Evolutionary conservation across 2,113 vertebrate species (phyloP).

Genomic region (Amblyornis subalaris): DNA sequence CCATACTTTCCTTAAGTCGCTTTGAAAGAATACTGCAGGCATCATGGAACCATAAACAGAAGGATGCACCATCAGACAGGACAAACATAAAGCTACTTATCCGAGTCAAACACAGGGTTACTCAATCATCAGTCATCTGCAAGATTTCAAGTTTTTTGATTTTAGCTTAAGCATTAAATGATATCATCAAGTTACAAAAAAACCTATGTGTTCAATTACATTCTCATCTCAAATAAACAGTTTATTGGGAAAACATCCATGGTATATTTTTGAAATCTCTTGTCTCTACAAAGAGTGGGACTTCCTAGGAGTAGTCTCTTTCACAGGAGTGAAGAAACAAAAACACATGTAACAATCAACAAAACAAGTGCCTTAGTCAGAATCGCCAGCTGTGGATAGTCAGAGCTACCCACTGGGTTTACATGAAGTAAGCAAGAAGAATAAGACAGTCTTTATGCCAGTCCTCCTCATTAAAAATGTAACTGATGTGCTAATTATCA

Average conservation of each 20-base stretch:
- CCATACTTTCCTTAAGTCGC: background rate
- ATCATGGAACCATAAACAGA: background rate
- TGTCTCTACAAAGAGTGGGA: background rate
- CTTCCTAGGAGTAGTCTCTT: background rate
- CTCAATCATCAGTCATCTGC: background rate
- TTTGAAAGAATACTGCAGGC: background rate
- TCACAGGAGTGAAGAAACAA: background rate
- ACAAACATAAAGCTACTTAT: background rate
- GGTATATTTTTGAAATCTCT: background rate
- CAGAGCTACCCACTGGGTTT: background rate
- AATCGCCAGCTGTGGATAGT: background rate
- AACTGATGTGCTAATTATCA: background rate
- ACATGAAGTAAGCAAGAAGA: background rate
- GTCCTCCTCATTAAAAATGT: background rate
- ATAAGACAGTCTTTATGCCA: background rate
- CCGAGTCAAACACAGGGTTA: rapidly evolving
- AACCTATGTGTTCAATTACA: background rate
- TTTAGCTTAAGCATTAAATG: background rate
- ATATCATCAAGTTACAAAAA: background rate
- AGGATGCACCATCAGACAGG: background rate
- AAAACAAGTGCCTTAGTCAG: background rate
- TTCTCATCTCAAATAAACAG: background rate
- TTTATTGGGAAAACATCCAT: background rate
- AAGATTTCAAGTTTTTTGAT: background rate
- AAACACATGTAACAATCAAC: background rate